phyloP scores from a whole-genome alignment of 2,113 vertebrate genomes.

The Bolborhynchus lineola region DNA sequence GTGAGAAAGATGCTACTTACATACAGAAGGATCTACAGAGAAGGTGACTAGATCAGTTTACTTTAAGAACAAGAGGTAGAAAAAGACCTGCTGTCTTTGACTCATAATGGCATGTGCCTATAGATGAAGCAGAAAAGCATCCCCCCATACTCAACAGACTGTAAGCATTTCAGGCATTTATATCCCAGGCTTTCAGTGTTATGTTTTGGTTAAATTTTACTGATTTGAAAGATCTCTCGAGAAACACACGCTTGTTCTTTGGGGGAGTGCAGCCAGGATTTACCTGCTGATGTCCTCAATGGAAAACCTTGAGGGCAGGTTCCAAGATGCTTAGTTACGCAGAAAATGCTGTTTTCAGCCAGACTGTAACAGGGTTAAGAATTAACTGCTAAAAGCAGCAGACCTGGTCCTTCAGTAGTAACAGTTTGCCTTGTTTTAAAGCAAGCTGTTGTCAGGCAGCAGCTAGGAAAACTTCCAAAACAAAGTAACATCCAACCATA shows the following conservation, averaged over 20 bases:
- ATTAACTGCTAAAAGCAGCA: neutral
- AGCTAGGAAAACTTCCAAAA: neutral
- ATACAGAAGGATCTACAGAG: neutral
- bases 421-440: neutral
- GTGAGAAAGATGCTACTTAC: neutral
- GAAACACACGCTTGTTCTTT: neutral
- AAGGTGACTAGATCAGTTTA: neutral
- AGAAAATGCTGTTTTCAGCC: neutral
- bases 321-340: neutral
- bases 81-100: constrained; percentile 59
- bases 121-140: constrained; percentile 1
- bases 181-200: neutral
- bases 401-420: neutral
- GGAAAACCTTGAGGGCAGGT: neutral
- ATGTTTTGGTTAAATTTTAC: neutral
- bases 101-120: constrained; percentile 49
- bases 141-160: neutral
- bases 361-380: neutral
- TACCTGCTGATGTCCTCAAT: neutral
- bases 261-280: neutral
- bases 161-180: neutral
- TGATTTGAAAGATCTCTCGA: neutral
- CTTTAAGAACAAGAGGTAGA: neutral
- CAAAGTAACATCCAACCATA: neutral
- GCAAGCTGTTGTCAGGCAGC: neutral